These are phyloP conservation scores for Dreissena polymorpha DNA, from an alignment of 1,140 invertebrate species.

Conservation along the genomic window DNA sequence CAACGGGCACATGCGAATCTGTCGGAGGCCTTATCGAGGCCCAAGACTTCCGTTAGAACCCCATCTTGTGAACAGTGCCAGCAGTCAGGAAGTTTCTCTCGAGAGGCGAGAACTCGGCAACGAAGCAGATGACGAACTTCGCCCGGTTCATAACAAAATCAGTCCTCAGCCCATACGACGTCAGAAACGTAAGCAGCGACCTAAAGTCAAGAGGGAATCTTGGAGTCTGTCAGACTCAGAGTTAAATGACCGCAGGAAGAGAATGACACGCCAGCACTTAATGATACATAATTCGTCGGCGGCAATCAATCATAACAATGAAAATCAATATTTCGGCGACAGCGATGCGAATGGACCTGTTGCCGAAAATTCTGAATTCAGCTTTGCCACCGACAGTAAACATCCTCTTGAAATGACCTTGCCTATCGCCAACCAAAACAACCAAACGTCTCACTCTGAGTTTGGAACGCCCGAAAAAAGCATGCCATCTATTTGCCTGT, in stretches of 20 bases:
- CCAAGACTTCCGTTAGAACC: conserved; percentile 36
- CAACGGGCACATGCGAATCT: conserved; percentile 32
- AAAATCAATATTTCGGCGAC: too few species aligned
- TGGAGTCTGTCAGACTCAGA: conserved; percentile 49
- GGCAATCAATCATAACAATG: too few species aligned
- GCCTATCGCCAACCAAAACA: too few species aligned
- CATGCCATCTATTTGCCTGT: too few species aligned
- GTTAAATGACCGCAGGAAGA: conserved; percentile 29
- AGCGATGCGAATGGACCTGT: too few species aligned
- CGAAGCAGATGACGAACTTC: conserved; percentile 49
- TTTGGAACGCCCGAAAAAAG: too few species aligned
- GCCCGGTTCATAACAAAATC: too few species aligned
- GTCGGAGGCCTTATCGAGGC: conserved; percentile 19
- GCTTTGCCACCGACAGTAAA: too few species aligned
- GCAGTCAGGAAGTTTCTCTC: conserved; percentile 29
- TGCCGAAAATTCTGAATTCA: too few species aligned
- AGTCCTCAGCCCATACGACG: not conserved
- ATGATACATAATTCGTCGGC: conserved; percentile 2
- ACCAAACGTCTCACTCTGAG: too few species aligned
- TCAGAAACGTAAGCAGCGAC: conserved; percentile 1
- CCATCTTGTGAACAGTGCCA: conserved; percentile 34
- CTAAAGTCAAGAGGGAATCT: conserved; percentile 14
- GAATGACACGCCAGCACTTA: not conserved
- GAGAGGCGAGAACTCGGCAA: conserved; percentile 36
- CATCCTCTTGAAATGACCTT: too few species aligned